Conservation (phyloP, 2,888 invertebrate genomes). For the Plebejus argus region DNA sequence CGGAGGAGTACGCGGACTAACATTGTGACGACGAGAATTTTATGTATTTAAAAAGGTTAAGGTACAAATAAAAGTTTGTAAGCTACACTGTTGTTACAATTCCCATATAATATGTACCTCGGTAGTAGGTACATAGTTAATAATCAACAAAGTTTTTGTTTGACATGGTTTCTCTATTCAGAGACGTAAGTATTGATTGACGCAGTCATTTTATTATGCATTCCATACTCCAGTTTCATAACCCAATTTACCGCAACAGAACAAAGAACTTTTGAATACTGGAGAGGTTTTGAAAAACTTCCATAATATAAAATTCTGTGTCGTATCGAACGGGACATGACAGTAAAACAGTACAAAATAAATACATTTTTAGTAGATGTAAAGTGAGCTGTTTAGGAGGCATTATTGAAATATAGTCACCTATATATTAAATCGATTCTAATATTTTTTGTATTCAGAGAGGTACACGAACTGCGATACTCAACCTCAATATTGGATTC, state of each 20-base stretch:
- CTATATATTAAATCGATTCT: slow-evolving; percentile 25
- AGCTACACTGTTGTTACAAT: background rate
- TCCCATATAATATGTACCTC: background rate
- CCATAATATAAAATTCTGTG: slow-evolving; percentile 7
- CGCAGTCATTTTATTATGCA: slow-evolving; percentile 39
- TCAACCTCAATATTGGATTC: background rate
- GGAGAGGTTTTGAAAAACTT: slow-evolving; percentile 18
- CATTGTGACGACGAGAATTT: too few species aligned
- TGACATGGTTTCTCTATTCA: slow-evolving; percentile 28
- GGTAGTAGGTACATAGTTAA: background rate
- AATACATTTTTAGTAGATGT: slow-evolving; percentile 23
- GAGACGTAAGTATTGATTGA: slow-evolving; percentile 32
- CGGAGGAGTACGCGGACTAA: too few species aligned
- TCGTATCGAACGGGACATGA: slow-evolving; percentile 9
- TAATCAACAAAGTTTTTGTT: background rate
- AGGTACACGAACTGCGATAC: background rate
- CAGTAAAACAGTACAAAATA: background rate
- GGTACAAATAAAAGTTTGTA: background rate
- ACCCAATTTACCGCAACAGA: slow-evolving; percentile 40
- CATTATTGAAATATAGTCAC: slow-evolving; percentile 27
- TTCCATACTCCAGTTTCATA: slow-evolving; percentile 39
- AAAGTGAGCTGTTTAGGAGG: background rate
- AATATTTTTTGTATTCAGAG: slow-evolving; percentile 20
- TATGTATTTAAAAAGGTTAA: too few species aligned
- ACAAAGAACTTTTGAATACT: slow-evolving; percentile 40